Evolutionary conservation across 2,888 invertebrate genomes (phyloP).

Genomic region (Phortica okadai): DNA sequence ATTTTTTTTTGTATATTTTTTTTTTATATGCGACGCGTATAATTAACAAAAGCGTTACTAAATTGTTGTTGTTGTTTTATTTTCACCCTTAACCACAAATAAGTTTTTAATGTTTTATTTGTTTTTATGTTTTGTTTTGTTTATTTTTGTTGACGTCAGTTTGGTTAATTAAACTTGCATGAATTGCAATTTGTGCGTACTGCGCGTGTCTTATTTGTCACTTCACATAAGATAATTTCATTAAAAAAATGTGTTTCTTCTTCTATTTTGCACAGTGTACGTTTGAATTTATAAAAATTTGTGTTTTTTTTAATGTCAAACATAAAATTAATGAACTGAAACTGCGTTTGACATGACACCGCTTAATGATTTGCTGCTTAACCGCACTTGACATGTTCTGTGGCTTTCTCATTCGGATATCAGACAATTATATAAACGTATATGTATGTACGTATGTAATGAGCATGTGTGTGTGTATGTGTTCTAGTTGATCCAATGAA

Average conservation of each 20-base stretch:
- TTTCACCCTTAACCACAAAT: neutral
- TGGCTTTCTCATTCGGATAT: constrained; percentile 10
- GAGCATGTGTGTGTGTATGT: constrained; percentile 23
- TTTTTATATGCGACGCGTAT: constrained; percentile 6
- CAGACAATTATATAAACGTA: neutral
- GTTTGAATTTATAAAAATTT: neutral
- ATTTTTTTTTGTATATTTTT: constrained; percentile 25
- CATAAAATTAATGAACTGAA: constrained; percentile 32
- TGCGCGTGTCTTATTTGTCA: constrained; percentile 3
- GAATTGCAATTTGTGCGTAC: constrained; percentile 47
- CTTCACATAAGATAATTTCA: neutral
- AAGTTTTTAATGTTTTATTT: constrained; percentile 1
- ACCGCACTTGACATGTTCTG: constrained; percentile 52
- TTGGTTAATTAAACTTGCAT: constrained; percentile 59
- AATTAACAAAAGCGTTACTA: constrained; percentile 40
- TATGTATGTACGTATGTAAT: constrained; percentile 27
- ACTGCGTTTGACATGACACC: constrained; percentile 44
- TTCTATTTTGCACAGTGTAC: neutral
- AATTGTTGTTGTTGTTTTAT: constrained; percentile 6
- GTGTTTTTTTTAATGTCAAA: neutral
- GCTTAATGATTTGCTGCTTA: constrained; percentile 56
- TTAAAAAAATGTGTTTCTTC: neutral
- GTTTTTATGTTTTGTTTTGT: neutral
- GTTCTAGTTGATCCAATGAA: constrained; percentile 32
- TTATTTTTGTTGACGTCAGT: constrained; percentile 10